Evolutionary conservation across 2,797 vertebrate species (phyloP), one percentile per base, ranked within the genome.

Genomic region (Enteromius thamalakanensis): DNA sequence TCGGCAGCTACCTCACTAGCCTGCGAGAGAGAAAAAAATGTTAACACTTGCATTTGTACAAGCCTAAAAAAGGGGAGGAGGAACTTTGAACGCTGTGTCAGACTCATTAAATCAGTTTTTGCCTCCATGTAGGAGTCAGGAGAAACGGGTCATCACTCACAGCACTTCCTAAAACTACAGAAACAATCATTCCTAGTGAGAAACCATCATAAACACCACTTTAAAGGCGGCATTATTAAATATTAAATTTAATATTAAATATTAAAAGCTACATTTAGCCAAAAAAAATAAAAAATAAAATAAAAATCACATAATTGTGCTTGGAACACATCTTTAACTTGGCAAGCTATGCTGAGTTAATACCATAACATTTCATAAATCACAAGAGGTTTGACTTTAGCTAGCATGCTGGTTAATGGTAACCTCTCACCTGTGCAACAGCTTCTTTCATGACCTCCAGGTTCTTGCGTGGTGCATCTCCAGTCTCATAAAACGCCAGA

Each of bases 41-140:
- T 7, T 0, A 0, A 3, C 1, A 81, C 21, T 45, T 15, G 1
- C 3, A 2, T 1, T 14, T 19, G 23, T 15, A 40, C 4, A 1
- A 32, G 15, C 7, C 0, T 3, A 11, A 11, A 37, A 37, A 7
- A 37, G 4, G 4, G 0, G 3, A 34, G 4, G 4, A 7, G 37
- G 0, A 1, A 0, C 2, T 2, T 6, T 14, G 0, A 32, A 32
- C 26, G 90, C 91, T 90, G 95, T 85, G 93, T 99, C 97, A 99
- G 98, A 90, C 97, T 99, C 98, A 99, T 99, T 99, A 99, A 99
- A 99, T 98, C 97, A 98, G 96, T 93, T 94, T 93, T 79, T 0
- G 84, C 97, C 97, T 96, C 93, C 98, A 98, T 21, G 0, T 0
- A 1, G 10, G 74, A 6, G 88, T 98, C 97, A 94, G 96, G 96